Evolutionary conservation across 2,113 vertebrate genomes (phyloP), one percentile per base, ranked within the genome.

Genomic region (Helogale parvula): DNA sequence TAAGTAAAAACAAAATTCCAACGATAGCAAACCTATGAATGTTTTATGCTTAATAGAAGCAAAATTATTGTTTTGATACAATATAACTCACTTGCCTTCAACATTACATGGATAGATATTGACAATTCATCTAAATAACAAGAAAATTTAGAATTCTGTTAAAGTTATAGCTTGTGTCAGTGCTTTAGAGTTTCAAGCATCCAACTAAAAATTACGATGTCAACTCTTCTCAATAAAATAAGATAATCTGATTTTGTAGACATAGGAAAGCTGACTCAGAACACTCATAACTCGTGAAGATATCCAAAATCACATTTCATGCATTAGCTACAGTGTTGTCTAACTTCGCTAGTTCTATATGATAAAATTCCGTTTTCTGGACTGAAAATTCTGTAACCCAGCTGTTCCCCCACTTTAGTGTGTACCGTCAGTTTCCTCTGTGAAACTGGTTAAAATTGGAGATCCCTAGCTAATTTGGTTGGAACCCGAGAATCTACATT

Each of bases 301-400:
- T 90, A 91, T 77, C 93, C 82, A 88, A 95, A 88, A 93, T 96
- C 83, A 86, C 60, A 95, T 94, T 97, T 96, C 65, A 79, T 76
- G 82, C 71, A 68, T 93, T 95, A 96, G 16, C 71, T 81, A 63
- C 66, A 77, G 69, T 97, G 84, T 96, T 93, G 35, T 94, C 71
- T 97, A 94, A 88, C 69, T 94, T 65, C 31, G 91, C 35, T 88
- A 52, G 84, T 96, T 93, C 66, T 88, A 63, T 93, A 84, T 88
- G 33, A 31, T 81, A 93, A 96, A 96, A 95, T 87, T 96, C 80
- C 86, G 21, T 83, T 80, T 87, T 95, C 72, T 97, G 72, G 33
- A 50, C 31, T 94, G 79, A 96, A 95, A 57, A 93, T 91, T 86
- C 77, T 92, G 15, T 76, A 95, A 79, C n/a, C 57, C 87, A 92